Conservation (phyloP, 2,888 invertebrate genomes). For the Herminia tarsipennalis region DNA sequence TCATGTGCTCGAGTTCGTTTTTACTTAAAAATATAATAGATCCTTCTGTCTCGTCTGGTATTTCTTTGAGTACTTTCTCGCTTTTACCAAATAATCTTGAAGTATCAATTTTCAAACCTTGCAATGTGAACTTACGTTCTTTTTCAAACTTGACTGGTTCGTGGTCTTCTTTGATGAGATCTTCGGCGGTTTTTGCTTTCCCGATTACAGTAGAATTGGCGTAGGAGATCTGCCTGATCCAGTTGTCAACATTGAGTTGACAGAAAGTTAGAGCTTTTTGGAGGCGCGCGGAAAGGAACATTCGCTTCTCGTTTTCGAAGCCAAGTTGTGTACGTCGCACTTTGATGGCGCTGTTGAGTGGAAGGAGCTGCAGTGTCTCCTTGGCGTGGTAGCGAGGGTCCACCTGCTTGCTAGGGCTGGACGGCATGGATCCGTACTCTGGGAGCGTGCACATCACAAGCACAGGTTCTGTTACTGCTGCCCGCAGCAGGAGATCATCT, state of each 20-base stretch:
- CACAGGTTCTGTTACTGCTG: conserved; percentile 87
- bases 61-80: conserved; percentile 81
- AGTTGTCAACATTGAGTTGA: conserved; percentile 87
- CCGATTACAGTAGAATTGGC: conserved; percentile 70
- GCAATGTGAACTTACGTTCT: conserved; percentile 81
- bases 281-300: conserved; percentile 87
- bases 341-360: conserved; percentile 70
- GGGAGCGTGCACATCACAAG: conserved; percentile 88
- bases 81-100: conserved; percentile 82
- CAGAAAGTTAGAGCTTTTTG: conserved; percentile 88
- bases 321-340: conserved; percentile 86
- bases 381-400: conserved; percentile 84
- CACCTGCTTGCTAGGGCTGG: conserved; percentile 81
- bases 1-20: conserved; percentile 87
- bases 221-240: conserved; percentile 87
- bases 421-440: conserved; percentile 76
- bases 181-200: conserved; percentile 81
- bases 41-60: conserved; percentile 87
- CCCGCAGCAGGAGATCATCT: conserved; percentile 86
- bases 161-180: conserved; percentile 83
- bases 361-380: conserved; percentile 80
- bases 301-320: conserved; percentile 86
- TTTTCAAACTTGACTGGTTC: conserved; percentile 82
- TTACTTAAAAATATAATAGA: conserved; percentile 89
- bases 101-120: conserved; percentile 80